Base-by-base conservation (phyloP, 2,888 invertebrate genomes). In the Drosophila bunnanda region DNA sequence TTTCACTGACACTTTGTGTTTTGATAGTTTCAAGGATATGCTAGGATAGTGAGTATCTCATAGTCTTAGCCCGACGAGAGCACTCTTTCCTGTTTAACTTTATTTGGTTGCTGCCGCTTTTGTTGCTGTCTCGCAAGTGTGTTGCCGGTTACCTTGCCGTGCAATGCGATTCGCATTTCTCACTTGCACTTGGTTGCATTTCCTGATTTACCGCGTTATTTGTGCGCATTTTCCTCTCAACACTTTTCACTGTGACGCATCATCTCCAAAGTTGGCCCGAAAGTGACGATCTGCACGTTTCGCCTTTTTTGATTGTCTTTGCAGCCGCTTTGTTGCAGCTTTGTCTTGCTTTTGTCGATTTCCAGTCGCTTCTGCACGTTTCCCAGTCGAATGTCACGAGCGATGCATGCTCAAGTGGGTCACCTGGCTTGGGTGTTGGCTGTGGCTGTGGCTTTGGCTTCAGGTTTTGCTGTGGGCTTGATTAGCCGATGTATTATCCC, bases 341-440 rank as follows among this genome's bases (percentile, higher is more conserved):
- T 53, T 58, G 53, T 22, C 22, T 79, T 68, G 61, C 65, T 67
- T 75, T 73, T 75, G 60, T 79, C 87, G 57, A 88, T 87, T 87
- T 89, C 48, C 88, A 81, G 67, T 77, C 59, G 66, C 76, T 76
- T 83, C 56, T 71, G 87, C 85, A 85, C 85, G 85, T 85, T 81
- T 78, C 59, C 85, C 58, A 71, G 74, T 60, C 88, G 83, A 86
- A 83, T 83, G 83, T 88, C 88, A 88, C 83, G 88, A 88, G 83
- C 83, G 87, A 54, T 71, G 89, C 89, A 86, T 88, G 83, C 80
- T 88, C 83, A 83, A 83, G 83, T 86, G 87, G 80, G 80, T 85
- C 78, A 79, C 69, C 50, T 34, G 28, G 50, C 46, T 30, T 28
- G 50, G 67, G 55, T 22, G 32, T 28, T 34, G 41, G 52, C 41